A percentile compares a stretch with the other conserved stretches of the same genome.
These are phyloP conservation scores for Calephelis virginiensis DNA, from an alignment of 1,140 invertebrate species.

Conservation along the genomic window DNA sequence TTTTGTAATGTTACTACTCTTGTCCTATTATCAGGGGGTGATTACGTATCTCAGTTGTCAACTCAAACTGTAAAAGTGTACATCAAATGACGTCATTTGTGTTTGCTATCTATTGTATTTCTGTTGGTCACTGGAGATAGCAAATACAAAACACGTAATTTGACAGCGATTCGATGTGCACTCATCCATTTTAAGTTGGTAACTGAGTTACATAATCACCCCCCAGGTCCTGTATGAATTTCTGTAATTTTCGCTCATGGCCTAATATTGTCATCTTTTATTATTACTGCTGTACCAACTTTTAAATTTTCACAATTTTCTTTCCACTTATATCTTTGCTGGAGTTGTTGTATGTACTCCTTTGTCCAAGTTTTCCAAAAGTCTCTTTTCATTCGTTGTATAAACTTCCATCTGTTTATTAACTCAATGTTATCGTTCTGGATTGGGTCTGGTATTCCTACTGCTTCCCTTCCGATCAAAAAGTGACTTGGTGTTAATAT, in stretches of 20 bases:
- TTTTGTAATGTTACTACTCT: slow-evolving; percentile 4
- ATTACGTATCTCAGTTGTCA: too few relatives aligned
- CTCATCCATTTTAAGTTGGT: too few relatives aligned
- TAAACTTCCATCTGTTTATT: slow-evolving; percentile 25
- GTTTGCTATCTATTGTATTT: too few relatives aligned
- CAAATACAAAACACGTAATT: too few relatives aligned
- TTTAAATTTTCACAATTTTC: slow-evolving; percentile 11
- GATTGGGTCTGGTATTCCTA: slow-evolving; percentile 21
- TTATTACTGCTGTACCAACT: slow-evolving; percentile 18
- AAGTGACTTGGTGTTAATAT: slow-evolving; percentile 28
- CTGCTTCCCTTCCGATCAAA: slow-evolving; percentile 21
- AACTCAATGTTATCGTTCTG: slow-evolving; percentile 12
- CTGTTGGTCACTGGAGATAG: too few relatives aligned
- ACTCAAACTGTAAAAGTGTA: too few relatives aligned
- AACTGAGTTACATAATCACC: too few relatives aligned
- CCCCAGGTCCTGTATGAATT: slow-evolving; percentile 10
- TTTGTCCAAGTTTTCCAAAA: slow-evolving; percentile 29
- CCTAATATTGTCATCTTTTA: slow-evolving; percentile 13
- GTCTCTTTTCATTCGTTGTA: slow-evolving; percentile 23
- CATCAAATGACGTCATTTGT: too few relatives aligned
- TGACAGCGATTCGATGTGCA: too few relatives aligned
- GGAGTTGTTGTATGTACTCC: slow-evolving; percentile 21
- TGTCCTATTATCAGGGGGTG: slow-evolving; percentile 14
- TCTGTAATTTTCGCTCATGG: slow-evolving; percentile 13
- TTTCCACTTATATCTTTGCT: slow-evolving; percentile 28